Evolutionary conservation across 1,140 invertebrate species (phyloP), one percentile per base, ranked within the genome.

Genomic region (Caerostris darwini): DNA sequence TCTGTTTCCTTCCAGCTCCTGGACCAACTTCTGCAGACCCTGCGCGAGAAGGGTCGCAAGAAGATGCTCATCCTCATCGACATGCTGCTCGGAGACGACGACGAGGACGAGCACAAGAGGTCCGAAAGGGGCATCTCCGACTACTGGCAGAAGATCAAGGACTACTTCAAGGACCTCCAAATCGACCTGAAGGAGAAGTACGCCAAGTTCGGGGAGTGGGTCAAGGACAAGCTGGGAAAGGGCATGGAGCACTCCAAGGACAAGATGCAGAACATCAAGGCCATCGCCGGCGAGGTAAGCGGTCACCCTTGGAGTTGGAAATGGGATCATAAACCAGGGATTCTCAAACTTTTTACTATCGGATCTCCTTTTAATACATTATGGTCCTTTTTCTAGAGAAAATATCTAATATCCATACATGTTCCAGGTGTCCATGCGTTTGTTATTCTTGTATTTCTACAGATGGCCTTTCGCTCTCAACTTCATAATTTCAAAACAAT

Each of bases 111-210:
- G 0, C 69, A 90, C 0, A 54, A 87, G 50, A 61, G 56, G 17
- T 4, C 14, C 2, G 10, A 7, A 1, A 14, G 50, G 4, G 61
- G 67, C 3, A 61, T 94, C 58, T 50, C 19, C 1, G 94, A 93
- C 3, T 71, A 91, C 53, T 94, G 91, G 90, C 71, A 94, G 57
- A 94, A 94, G 17, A 56, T 94, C 7, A 89, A 93, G 82, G 59
- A 94, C 34, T 94, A 89, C 91, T 94, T 94, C 59, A 94, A 93
- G 77, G 71, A 94, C 56, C 69, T 93, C 7, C 58, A 93, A n/a
- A 90, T 94, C 3, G 81, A 94, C 83, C 77, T 94, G 3, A 59
- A 93, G n/a, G 85, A 94, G 77, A 94, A 94, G 19, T 93, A 89
- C 91, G 19, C 77, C 50, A 93, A 94, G 19, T 94, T 94, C 61